These are phyloP conservation scores for Drosophila busckii DNA, from an alignment of 1,140 invertebrate species.

Conservation along the genomic window DNA sequence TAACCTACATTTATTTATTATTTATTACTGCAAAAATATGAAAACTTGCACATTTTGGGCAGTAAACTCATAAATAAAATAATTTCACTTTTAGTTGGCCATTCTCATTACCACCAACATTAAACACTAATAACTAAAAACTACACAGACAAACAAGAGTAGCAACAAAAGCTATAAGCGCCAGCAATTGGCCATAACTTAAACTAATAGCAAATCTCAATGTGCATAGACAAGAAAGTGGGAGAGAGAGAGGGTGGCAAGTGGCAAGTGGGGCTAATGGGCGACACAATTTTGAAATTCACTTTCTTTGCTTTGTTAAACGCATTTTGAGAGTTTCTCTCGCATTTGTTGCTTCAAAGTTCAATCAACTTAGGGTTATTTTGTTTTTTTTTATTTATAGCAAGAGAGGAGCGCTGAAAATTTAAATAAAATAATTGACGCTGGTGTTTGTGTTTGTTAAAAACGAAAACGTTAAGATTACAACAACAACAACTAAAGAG, in stretches of 20 bases:
- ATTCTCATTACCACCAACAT: conserved; percentile 28
- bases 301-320: conserved; percentile 68
- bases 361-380: conserved; percentile 50
- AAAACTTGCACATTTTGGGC: background rate
- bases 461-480: conserved; percentile 13
- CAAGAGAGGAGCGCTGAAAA: conserved; percentile 28
- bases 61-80: background rate
- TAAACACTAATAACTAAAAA: conserved; percentile 10
- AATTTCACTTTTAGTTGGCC: conserved; percentile 39
- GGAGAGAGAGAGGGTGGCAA: background rate
- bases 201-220: conserved; percentile 8
- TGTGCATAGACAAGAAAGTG: conserved; percentile 2
- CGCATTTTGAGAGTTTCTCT: conserved; percentile 39
- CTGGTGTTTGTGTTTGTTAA: conserved; percentile 17
- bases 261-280: background rate
- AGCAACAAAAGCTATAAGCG: conserved; percentile 38
- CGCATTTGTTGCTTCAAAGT: conserved; percentile 29
- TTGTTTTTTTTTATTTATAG: background rate
- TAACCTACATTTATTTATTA: too few relatives aligned
- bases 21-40: too few relatives aligned
- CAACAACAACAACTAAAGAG: too few relatives aligned
- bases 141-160: conserved; percentile 14
- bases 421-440: conserved; percentile 67
- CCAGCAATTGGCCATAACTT: conserved; percentile 53
- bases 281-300: conserved; percentile 65